phyloP scores from a whole-genome alignment of 2,797 vertebrate genomes.

The Gobionotothen gibberifrons region DNA sequence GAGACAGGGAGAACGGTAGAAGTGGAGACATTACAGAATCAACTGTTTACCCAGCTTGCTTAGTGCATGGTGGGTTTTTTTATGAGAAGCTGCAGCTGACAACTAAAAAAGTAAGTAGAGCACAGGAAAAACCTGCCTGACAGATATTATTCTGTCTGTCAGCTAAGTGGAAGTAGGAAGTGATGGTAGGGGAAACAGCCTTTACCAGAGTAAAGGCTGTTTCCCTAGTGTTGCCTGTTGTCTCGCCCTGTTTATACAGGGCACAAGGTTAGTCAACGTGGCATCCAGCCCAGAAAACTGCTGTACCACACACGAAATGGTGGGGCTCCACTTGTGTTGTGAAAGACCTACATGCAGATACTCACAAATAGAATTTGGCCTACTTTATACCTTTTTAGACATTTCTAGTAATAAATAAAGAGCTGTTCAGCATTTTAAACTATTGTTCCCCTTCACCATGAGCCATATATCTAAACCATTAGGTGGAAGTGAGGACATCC shows the following conservation, averaged over 20 bases:
- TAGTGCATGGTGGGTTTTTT: constrained; percentile 58
- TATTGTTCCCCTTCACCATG: constrained; percentile 35
- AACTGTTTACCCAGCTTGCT: constrained; percentile 64
- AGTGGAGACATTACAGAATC: constrained; percentile 41
- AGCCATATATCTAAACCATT: constrained; percentile 47
- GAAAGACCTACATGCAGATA: constrained; percentile 22
- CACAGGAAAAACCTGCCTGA: constrained; percentile 74
- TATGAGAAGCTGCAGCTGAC: constrained; percentile 72
- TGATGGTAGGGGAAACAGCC: constrained; percentile 66
- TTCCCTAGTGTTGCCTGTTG: constrained; percentile 67
- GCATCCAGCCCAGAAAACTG: constrained; percentile 66
- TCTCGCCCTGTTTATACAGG: constrained; percentile 64
- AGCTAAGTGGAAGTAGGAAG: constrained; percentile 76
- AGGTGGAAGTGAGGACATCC: constrained; percentile 51
- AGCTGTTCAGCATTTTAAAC: constrained; percentile 27
- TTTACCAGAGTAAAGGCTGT: constrained; percentile 66
- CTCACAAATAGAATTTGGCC: constrained; percentile 17
- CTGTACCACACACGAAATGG: constrained; percentile 37
- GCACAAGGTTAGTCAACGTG: constrained; percentile 63
- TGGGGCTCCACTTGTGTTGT: constrained; percentile 31
- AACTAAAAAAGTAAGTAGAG: constrained; percentile 64
- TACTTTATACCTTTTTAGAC: constrained; percentile 1
- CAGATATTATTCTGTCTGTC: constrained; percentile 78
- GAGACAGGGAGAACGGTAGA: constrained; percentile 26
- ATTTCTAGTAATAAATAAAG: constrained; percentile 11